Conservation (phyloP, 2,888 invertebrate genomes). For the Luffia ferchaultella region DNA sequence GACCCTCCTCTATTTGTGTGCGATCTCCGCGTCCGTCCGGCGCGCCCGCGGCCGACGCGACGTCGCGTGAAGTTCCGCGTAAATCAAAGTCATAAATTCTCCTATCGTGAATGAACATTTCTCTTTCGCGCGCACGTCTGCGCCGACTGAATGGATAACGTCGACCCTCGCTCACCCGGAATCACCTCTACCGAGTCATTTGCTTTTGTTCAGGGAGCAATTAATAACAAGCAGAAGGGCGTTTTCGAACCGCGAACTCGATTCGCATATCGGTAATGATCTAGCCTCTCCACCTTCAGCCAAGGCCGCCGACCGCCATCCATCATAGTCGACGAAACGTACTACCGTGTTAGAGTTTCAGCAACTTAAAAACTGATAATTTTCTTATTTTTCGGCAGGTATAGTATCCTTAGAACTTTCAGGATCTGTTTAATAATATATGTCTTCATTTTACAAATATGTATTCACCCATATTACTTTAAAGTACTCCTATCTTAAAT, state of each 20-base stretch:
- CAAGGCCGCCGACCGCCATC: slow-evolving; percentile 26
- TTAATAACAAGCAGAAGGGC: slow-evolving; percentile 61
- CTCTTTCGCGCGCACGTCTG: slow-evolving; percentile 58
- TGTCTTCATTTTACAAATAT: no score
- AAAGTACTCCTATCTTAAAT: no score
- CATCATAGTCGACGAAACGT: neutral
- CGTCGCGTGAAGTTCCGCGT: slow-evolving; percentile 55
- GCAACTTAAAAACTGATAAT: neutral
- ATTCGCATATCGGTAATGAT: slow-evolving; percentile 57
- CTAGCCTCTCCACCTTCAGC: slow-evolving; percentile 34
- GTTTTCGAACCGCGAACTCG: slow-evolving; percentile 45
- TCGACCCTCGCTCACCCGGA: slow-evolving; percentile 51
- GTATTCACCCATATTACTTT: no score
- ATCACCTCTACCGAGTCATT: slow-evolving; percentile 64
- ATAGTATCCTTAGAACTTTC: no score
- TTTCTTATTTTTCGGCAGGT: neutral
- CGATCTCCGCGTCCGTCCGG: slow-evolving; percentile 21
- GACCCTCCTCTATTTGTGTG: slow-evolving; percentile 55
- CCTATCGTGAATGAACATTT: slow-evolving; percentile 65
- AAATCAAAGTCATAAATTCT: slow-evolving; percentile 64
- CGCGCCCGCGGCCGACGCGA: slow-evolving; percentile 26
- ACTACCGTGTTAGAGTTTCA: neutral
- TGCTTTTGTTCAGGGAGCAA: slow-evolving; percentile 63
- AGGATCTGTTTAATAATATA: no score
- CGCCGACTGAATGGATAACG: slow-evolving; percentile 60